These are phyloP conservation scores for Saccopteryx leptura DNA, from an alignment of 2,113 vertebrate genomes.

Conservation along the genomic window DNA sequence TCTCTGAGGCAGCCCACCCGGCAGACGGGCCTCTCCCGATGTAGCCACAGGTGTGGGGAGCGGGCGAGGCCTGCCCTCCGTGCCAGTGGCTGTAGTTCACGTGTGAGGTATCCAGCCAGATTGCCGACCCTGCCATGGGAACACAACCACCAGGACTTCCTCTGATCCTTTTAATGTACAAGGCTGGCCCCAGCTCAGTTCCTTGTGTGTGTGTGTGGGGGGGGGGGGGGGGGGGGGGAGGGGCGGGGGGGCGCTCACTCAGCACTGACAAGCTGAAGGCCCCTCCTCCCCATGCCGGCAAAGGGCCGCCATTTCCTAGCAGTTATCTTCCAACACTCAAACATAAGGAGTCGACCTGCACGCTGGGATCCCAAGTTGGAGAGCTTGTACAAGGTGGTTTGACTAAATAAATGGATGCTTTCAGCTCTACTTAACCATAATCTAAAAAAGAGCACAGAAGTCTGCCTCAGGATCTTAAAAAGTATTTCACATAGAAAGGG, in stretches of 20 bases:
- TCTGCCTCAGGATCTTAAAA: not conserved
- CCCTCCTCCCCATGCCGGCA: not conserved
- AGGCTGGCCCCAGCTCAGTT: not conserved
- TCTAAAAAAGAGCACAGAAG: not conserved
- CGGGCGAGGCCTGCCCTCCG: constrained; percentile 73
- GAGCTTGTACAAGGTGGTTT: not conserved
- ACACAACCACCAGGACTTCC: not conserved
- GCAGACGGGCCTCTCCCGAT: constrained; percentile 90
- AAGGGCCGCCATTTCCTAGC: not conserved
- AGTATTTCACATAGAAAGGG: not conserved
- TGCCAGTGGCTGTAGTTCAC: constrained; percentile 94
- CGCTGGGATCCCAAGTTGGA: fast-evolving
- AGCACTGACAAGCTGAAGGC: not conserved
- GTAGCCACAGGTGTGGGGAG: constrained; percentile 89
- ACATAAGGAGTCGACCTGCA: not conserved
- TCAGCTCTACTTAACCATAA: not conserved
- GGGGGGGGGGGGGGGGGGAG: too few species aligned
- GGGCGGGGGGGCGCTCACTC: not conserved
- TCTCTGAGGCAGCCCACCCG: constrained; percentile 91
- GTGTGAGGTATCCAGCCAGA: constrained; percentile 94
- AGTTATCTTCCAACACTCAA: too few species aligned
- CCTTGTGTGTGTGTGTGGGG: too few species aligned
- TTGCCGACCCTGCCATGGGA: constrained; percentile 88
- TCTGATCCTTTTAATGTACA: not conserved
- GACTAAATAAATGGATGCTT: not conserved